Percentiles rank a stretch among this genome's conserved stretches.
These are phyloP conservation scores for Aurelia sp. DNA, from an alignment of 30 jellyfish, hydroid and myxozoan genomes.

Conservation along the genomic window DNA sequence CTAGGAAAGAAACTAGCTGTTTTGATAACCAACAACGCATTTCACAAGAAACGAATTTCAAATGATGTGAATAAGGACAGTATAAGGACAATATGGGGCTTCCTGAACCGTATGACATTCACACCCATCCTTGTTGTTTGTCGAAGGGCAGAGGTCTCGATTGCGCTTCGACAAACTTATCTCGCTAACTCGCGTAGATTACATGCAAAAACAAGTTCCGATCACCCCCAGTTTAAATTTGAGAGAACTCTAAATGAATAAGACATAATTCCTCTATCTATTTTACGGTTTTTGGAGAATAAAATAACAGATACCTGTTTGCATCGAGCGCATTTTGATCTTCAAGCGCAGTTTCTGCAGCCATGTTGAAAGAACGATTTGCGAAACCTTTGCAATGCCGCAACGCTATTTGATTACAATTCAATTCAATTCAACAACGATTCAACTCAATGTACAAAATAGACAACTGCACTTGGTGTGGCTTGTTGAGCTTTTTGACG, in stretches of 20 bases:
- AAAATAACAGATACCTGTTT: slow-evolving; percentile 23
- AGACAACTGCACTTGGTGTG: not conserved
- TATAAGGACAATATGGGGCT: no score
- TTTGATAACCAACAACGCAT: no score
- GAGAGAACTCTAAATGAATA: no score
- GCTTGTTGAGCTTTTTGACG: not conserved
- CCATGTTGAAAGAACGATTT: slow-evolving; percentile 33
- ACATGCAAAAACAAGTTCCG: no score
- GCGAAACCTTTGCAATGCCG: slow-evolving; percentile 45
- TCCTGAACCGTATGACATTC: not conserved
- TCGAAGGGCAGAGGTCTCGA: not conserved
- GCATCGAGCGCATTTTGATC: slow-evolving; percentile 30
- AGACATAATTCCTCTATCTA: no score
- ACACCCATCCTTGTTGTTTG: not conserved
- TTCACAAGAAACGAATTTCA: no score
- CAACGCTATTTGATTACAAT: slow-evolving; percentile 25
- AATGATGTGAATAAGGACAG: no score
- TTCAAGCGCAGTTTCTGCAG: slow-evolving; percentile 38
- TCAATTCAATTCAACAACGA: not conserved
- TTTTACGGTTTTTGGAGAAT: no score
- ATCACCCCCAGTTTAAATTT: no score
- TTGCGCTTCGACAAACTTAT: no score
- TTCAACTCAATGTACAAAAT: not conserved
- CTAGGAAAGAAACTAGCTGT: no score
- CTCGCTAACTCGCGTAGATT: no score